Evolutionary conservation across 2,888 invertebrate genomes (phyloP), one percentile per base, ranked within the genome.

Genomic region (Erebia aethiops): DNA sequence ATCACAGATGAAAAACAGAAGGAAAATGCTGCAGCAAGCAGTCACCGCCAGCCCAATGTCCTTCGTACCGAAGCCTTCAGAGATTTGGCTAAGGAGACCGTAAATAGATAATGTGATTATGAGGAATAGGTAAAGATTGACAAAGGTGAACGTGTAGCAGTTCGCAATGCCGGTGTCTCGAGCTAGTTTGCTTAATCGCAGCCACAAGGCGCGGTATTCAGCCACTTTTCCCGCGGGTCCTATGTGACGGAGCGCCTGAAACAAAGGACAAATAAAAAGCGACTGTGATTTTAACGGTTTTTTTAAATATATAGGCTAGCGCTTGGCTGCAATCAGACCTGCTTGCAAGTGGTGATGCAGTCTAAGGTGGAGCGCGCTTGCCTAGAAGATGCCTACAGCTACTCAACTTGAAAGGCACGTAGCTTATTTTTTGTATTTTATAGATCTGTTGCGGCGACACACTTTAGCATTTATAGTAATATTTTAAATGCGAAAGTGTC

Each of bases 81-180:
- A 96, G 26, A 96, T 94, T 84, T 96, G 96, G 13, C 96, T 96
- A 82, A 96, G 92, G 1, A 96, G 87, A 0, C 96, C 96, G 77
- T 96, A 96, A 77, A 96, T 95, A 0, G 96, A 96, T n/a, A 96
- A 84, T 0, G 96, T 96, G 67, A 96, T 96, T 71, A 96, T 95
- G 13, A 96, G 94, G 81, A 96, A 96, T 13, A 96, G 89, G 81
- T 96, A 96, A 4, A 96, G 89, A 79, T 94, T 95, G 70, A 96
- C 89, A 78, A 96, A 96, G 2, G 95, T 96, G 75, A 96, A 94
- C 0, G 95, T 95, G 78, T 96, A 96, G 79, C 96, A 96, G 77
- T 95, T 94, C 2, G 96, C 95, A 60, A 95, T 94, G 71, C 96
- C 96, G 0, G 95, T 95, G 78, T 95, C 95, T 26, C 96, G 88